These are phyloP conservation scores for Oenanthe melanoleuca DNA, from an alignment of 2,113 vertebrate species.

Conservation along the genomic window DNA sequence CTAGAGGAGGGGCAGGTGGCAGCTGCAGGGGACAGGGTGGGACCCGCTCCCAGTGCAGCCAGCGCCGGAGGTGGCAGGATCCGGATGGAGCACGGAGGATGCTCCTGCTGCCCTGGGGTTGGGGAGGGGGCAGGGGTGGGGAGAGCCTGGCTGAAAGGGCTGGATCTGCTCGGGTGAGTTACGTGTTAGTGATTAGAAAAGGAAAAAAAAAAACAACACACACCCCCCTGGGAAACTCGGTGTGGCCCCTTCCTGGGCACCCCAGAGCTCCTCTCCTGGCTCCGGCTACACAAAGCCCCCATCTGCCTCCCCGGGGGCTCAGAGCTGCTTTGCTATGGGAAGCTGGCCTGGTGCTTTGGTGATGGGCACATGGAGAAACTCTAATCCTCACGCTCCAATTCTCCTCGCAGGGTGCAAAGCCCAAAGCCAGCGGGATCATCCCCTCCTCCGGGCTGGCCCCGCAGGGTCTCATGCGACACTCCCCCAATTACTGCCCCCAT, in stretches of 20 bases:
- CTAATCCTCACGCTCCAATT: not conserved
- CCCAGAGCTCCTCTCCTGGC: not conserved
- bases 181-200: constrained; percentile 30
- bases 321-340: not conserved
- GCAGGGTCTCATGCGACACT: rapidly evolving
- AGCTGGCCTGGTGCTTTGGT: not conserved
- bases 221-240: not conserved
- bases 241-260: not conserved
- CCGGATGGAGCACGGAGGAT: not conserved
- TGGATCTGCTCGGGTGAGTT: constrained; percentile 3
- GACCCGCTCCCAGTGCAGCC: constrained; percentile 47
- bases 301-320: not conserved
- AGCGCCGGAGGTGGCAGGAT: not conserved
- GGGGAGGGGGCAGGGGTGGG: not conserved
- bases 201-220: not conserved
- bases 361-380: not conserved
- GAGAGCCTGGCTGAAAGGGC: not conserved
- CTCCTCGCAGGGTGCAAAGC: not conserved
- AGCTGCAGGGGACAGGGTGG: constrained; percentile 55
- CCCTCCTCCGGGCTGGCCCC: rapidly evolving
- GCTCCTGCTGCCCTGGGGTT: constrained; percentile 11
- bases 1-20: not conserved
- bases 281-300: not conserved
- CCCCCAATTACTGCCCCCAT: rapidly evolving
- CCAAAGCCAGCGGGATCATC: not conserved